A percentile compares a stretch with the other conserved stretches of the same genome.
phyloP scores from a whole-genome alignment of 2,113 vertebrate genomes.

The Neogobius melanostomus region DNA sequence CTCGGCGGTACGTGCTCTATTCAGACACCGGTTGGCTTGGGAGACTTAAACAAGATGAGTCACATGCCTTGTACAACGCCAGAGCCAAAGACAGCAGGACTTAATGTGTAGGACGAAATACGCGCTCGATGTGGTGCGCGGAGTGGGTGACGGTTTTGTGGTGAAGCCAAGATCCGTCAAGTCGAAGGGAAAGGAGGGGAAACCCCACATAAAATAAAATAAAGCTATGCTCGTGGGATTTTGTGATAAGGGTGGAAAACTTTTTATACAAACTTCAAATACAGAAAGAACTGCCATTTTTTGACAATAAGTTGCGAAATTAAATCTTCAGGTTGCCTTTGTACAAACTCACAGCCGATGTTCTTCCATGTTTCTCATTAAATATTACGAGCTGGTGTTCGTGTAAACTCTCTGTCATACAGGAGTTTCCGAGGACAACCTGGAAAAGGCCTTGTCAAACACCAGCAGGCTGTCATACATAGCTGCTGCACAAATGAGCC shows the following conservation, averaged over 20 bases:
- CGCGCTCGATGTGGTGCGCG: slow-evolving; percentile 36
- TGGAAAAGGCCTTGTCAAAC: too few species aligned
- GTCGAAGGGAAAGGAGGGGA: slow-evolving; percentile 41
- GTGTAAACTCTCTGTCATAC: neutral
- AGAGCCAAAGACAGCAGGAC: neutral
- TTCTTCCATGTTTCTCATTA: neutral
- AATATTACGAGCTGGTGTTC: neutral
- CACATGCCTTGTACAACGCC: too few species aligned
- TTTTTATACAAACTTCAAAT: neutral
- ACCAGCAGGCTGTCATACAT: too few species aligned
- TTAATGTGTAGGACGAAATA: neutral
- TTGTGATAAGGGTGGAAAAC: neutral
- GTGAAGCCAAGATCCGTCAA: slow-evolving; percentile 48
- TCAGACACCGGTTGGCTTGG: slow-evolving; percentile 1
- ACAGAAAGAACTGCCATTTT: neutral
- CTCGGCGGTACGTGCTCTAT: neutral
- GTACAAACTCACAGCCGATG: neutral
- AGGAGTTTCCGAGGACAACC: too few species aligned
- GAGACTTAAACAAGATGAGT: slow-evolving; percentile 17
- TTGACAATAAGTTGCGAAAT: slow-evolving; percentile 7
- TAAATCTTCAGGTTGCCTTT: neutral
- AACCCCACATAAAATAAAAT: slow-evolving; percentile 10
- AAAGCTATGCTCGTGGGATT: neutral
- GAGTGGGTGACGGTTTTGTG: slow-evolving; percentile 72
- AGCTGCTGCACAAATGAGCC: too few species aligned